Evolutionary conservation across 2,797 vertebrate species (phyloP).

Genomic region (Hyperoplus lanceolatus): DNA sequence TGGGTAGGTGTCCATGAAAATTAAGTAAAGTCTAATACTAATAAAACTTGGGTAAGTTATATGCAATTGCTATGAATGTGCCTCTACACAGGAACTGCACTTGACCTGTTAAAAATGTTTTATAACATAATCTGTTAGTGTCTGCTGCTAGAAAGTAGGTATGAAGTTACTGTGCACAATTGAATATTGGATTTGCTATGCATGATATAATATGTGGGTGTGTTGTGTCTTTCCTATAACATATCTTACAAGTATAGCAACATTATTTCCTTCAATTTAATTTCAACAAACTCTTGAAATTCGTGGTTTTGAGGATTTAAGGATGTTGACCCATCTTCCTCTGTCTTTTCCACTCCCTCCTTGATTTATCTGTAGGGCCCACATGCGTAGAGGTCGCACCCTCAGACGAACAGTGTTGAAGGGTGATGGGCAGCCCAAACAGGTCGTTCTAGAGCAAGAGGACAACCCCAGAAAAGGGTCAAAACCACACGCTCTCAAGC

Average conservation of each 20-base stretch:
- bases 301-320: background rate
- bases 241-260: background rate
- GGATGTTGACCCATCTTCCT: constrained; percentile 12
- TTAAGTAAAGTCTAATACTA: background rate
- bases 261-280: background rate
- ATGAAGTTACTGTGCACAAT: background rate
- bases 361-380: constrained; percentile 63
- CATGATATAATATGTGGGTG: constrained; percentile 9
- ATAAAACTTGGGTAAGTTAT: background rate
- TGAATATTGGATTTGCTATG: constrained; percentile 33
- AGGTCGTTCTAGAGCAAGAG: constrained; percentile 85
- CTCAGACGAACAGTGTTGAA: constrained; percentile 90
- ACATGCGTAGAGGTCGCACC: constrained; percentile 74
- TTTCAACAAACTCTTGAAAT: background rate
- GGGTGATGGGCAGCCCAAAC: constrained; percentile 83
- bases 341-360: background rate
- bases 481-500: constrained; percentile 86
- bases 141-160: constrained; percentile 2
- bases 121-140: background rate
- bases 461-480: constrained; percentile 85
- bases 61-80: background rate
- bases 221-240: background rate
- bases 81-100: background rate
- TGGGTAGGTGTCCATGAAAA: constrained; percentile 3
- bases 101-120: background rate